Base-by-base conservation (phyloP, 2,113 vertebrate genomes). In the Thermophis baileyi region DNA sequence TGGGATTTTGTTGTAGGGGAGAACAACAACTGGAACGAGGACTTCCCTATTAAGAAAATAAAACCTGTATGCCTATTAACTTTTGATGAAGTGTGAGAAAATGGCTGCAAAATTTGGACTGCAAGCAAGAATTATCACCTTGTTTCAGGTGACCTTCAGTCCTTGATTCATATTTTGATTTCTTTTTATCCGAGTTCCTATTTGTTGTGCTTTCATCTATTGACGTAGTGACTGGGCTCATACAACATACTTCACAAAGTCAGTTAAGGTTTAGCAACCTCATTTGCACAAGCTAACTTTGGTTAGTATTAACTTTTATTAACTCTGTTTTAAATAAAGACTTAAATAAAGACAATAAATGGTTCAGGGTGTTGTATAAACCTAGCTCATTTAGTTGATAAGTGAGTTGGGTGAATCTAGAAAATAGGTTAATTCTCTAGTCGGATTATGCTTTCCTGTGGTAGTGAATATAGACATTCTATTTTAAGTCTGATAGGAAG, bases 1-100 rank as follows among this genome's bases (percentile, higher is more conserved):
- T 94, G 92, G 35, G 92, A 51, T 85, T 95, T 87, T 46, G 3
- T 92, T 91, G 22, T 4, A 35, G 24, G 85, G 87, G 27, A 51
- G 88, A 74, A 92, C 90, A 74, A 92, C 90, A 10, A 0, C 53
- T 91, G 46, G 40, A 91, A 95, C 95, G 94, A 91, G 91, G 94
- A 91, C 85, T 49, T 22, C 81, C 51, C 91, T 46, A 55, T 24
- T 89, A 89, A 81, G 69, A 49, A 54, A 50, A 88, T 89, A 3
- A 89, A 47, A 2, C 5, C 35, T 9, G 30, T n/a, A 27, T 25
- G 24, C 1, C 27, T 30, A 49, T 47, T 44, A 49, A 55, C 25
- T 3, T 44, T 44, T 25, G 22, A n/a, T 60, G 87, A 44, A 20
- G 44, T 11, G n/a, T 57, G 30, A 51, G 6, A 49, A 46, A 87